Evolutionary conservation across 2,888 invertebrate genomes (phyloP), one percentile per base, ranked within the genome.

Genomic region (Hirudinaria manillensis): DNA sequence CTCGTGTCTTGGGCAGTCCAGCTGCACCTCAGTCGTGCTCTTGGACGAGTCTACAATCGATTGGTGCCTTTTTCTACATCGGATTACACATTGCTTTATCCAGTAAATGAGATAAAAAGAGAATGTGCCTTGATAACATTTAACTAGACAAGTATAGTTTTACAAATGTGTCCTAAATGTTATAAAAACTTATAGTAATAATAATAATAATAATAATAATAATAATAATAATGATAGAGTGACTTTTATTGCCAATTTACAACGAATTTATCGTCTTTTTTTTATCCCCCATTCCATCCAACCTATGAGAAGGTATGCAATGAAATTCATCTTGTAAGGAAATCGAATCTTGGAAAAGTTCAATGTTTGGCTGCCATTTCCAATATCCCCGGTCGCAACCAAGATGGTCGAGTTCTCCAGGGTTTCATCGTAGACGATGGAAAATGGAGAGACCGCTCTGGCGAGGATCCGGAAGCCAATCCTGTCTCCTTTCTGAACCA

Each of bases 401-500:
- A 61, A 61, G 61, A 61, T 29, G 6, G 24, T 27, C 1, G 61
- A 29, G 6, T n/a, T 61, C n/a, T 61, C 61, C 24, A 61, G 61
- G 13, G 24, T 29, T 29, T 61, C 61, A 27, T 61, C 24, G 29
- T 61, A 61, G 7, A 24, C n/a, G 10, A 61, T 61, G 24, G 61
- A 61, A 10, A 61, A 61, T n/a, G 61, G 24, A 2, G 24, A 29
- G 29, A 27, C 29, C 7, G 13, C n/a, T 6, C 29, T 19, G 21
- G 61, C 61, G 7, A 7, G 24, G 24, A 61, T 19, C 24, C 1
- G 61, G 10, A 61, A 61, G 24, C 61, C 61, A 27, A 61, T 24
- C 29, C 61, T 61, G n/a, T 61, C 61, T 6, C 29, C 29, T 61
- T 61, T 61, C 61, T 61, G 24, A 61, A 61, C 61, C 29, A 24